Base-by-base conservation (phyloP, 2,113 vertebrate genomes). In the Brachypodius melanocephalos region DNA sequence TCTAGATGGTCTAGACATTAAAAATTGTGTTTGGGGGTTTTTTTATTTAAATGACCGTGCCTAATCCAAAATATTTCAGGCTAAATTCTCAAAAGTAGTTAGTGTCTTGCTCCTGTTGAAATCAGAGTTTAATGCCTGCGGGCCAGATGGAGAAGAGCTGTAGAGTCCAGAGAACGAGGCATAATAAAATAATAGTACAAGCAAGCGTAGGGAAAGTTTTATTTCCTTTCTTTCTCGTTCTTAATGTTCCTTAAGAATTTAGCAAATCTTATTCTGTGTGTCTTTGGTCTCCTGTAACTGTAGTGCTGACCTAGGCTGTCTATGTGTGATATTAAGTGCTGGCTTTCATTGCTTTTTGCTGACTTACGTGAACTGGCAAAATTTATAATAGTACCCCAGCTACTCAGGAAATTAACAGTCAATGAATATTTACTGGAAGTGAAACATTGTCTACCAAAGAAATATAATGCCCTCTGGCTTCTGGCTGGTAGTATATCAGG, bases 371-470 rank as follows among this genome's bases (percentile, higher is more conserved):
- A 86, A 78, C 57, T 42, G 32, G 65, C 19, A 84, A 87, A 90
- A 92, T 95, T 96, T 93, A 89, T 95, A 91, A 69, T n/a, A 61
- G 40, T 65, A 89, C 29, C 69, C 17, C 28, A 80, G 76, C 62
- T 94, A 95, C 80, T 91, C 80, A 91, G 86, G 85, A 96, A 93
- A 97, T 93, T 94, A 96, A 92, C 52, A 88, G 79, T 75, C 89
- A 86, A 48, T 89, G 91, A 95, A 81, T 95, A 93, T 91, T 93
- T 93, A 89, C 93, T 87, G 80, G 65, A 92, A 89, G 73, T 67
- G 49, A 75, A 93, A 89, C 75, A 22, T 81, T 86, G 72, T 71
- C 90, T 92, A 36, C 55, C 43, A 55, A 65, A 59, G 73, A 78
- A 89, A 95, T 96, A 85, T 75, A 94, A 95, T 79, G 77, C 57